phyloP scores from a whole-genome alignment of 2,888 invertebrate genomes.

The Drosophila lutescens region DNA sequence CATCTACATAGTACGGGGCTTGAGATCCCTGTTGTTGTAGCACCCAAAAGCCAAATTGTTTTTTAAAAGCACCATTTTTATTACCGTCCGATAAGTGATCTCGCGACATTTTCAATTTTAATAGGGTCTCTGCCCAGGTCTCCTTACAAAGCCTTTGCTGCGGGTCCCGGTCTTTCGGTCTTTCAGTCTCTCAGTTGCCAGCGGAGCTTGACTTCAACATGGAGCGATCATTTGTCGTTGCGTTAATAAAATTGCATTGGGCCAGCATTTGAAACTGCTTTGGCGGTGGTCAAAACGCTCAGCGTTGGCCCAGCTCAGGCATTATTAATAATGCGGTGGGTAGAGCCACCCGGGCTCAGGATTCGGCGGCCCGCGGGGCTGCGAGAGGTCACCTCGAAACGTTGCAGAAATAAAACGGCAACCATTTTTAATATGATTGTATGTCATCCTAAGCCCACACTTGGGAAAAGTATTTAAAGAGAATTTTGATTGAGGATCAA shows the following conservation, averaged over 20 bases:
- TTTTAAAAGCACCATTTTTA: conserved; percentile 82
- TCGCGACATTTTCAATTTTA: conserved; percentile 82
- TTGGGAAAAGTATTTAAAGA: neutral
- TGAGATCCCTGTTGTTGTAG: conserved; percentile 38
- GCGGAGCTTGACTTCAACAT: conserved; percentile 39
- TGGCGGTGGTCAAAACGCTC: conserved; percentile 74
- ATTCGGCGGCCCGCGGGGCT: conserved; percentile 6
- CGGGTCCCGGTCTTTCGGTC: conserved; percentile 27
- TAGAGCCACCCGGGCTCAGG: conserved; percentile 16
- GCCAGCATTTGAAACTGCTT: conserved; percentile 82
- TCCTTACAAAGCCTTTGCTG: conserved; percentile 47
- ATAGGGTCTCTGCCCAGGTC: conserved; percentile 66
- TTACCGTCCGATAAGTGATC: conserved; percentile 80
- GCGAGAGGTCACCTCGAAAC: conserved; percentile 75
- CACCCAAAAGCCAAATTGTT: conserved; percentile 80
- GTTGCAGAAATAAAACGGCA: conserved; percentile 81
- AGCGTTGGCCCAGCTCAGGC: conserved; percentile 38
- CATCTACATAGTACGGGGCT: conserved; percentile 38
- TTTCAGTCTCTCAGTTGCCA: conserved; percentile 19
- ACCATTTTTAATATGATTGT: conserved; percentile 82
- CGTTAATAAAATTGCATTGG: conserved; percentile 83
- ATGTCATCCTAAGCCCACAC: conserved; percentile 79
- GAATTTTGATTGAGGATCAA: neutral
- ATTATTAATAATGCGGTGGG: conserved; percentile 73
- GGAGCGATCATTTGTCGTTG: conserved; percentile 79